These are phyloP conservation scores for Keiferia lycopersicella DNA, from an alignment of 2,888 invertebrate genomes.

Conservation along the genomic window DNA sequence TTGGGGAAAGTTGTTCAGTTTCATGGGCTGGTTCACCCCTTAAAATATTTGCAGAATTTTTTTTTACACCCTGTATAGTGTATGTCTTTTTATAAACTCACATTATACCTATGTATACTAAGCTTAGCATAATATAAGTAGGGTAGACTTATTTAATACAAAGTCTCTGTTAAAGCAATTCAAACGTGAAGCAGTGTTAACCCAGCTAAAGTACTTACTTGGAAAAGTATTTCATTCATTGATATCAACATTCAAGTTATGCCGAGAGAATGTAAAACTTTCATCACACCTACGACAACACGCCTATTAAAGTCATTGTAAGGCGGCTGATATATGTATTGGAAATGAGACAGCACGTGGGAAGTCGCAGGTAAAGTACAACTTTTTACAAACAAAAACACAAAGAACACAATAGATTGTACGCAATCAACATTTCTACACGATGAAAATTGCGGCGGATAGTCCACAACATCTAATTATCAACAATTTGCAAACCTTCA, in stretches of 20 bases:
- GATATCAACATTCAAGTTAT: constrained; percentile 28
- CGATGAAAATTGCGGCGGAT: neutral
- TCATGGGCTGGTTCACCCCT: too few species aligned
- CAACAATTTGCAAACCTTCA: neutral
- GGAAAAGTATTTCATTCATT: neutral
- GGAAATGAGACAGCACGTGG: constrained; percentile 21
- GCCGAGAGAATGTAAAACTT: constrained; percentile 46
- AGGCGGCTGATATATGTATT: constrained; percentile 18
- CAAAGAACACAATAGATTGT: neutral
- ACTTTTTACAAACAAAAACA: constrained; percentile 1
- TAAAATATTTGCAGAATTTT: too few species aligned
- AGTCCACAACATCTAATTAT: neutral
- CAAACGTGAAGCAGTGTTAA: too few species aligned
- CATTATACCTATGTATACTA: too few species aligned
- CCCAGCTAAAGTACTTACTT: too few species aligned
- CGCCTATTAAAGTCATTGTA: constrained; percentile 9
- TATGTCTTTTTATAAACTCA: too few species aligned
- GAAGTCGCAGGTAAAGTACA: constrained; percentile 17
- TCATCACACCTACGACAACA: constrained; percentile 39
- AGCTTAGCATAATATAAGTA: too few species aligned
- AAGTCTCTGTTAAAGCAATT: too few species aligned
- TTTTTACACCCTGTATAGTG: too few species aligned
- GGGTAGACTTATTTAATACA: too few species aligned
- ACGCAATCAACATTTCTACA: neutral
- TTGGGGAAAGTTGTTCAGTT: too few species aligned